Evolutionary conservation across 2,797 vertebrate species (phyloP).

Genomic region (Paramormyrops hopkinsi): DNA sequence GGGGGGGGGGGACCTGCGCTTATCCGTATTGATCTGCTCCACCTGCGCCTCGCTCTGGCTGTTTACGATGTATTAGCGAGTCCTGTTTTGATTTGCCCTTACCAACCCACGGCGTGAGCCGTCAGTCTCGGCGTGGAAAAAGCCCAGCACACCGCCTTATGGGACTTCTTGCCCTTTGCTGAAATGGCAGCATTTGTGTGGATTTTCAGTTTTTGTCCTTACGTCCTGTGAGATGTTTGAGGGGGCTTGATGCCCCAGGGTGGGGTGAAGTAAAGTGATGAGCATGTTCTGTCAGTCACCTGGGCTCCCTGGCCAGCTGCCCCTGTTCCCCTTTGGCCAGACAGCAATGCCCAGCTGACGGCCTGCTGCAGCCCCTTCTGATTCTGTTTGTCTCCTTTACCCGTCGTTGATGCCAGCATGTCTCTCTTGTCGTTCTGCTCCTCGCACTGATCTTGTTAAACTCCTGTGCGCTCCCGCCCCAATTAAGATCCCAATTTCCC

Average conservation of each 20-base stretch:
- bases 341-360: neutral
- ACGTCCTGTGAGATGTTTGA: neutral
- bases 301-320: neutral
- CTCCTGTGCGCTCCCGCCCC: neutral
- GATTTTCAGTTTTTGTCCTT: neutral
- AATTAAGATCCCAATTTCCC: neutral
- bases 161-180: neutral
- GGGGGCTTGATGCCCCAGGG: neutral
- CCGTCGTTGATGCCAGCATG: neutral
- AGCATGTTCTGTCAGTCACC: neutral
- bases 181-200: neutral
- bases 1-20: neutral
- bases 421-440: neutral
- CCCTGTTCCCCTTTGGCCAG: neutral
- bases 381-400: neutral
- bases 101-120: neutral
- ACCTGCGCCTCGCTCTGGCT: neutral
- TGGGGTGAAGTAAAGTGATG: neutral
- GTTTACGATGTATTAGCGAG: neutral
- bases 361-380: neutral
- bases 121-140: neutral
- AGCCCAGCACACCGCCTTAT: neutral
- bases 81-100: neutral
- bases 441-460: neutral
- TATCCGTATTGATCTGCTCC: neutral